Evolutionary conservation across 2,888 invertebrate species (phyloP).

Genomic region (Drosophila algonquin): DNA sequence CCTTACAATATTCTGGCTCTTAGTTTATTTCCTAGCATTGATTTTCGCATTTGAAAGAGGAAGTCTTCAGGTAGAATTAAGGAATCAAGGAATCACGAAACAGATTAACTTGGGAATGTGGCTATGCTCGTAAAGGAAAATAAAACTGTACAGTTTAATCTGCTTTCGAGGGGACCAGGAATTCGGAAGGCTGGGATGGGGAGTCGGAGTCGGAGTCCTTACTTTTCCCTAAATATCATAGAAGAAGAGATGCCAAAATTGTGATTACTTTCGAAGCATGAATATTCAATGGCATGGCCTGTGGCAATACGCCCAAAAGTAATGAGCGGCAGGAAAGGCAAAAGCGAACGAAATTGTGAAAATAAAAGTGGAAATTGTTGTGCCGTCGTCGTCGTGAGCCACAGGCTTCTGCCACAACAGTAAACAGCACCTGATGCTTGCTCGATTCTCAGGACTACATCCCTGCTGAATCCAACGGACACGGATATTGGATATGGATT

Average conservation of each 20-base stretch:
- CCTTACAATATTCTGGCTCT: neutral
- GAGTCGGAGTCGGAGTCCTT: too few relatives aligned
- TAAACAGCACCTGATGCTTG: slow-evolving; percentile 27
- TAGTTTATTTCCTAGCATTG: slow-evolving; percentile 13
- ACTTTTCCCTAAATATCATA: neutral
- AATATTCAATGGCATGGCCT: slow-evolving; percentile 54
- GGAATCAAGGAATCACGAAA: slow-evolving; percentile 7
- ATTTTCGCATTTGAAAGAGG: slow-evolving; percentile 15
- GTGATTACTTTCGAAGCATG: slow-evolving; percentile 47
- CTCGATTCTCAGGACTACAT: neutral
- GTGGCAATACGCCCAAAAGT: slow-evolving; percentile 32
- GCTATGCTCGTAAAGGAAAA: slow-evolving; percentile 15
- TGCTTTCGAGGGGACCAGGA: neutral
- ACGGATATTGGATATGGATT: neutral
- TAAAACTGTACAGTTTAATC: slow-evolving; percentile 29
- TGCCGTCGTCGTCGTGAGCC: neutral
- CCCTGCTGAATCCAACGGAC: neutral
- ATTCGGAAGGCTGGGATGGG: neutral
- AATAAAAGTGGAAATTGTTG: slow-evolving; percentile 22
- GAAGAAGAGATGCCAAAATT: slow-evolving; percentile 1
- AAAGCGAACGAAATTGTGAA: slow-evolving; percentile 2
- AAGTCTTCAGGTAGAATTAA: slow-evolving; percentile 4
- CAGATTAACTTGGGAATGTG: slow-evolving; percentile 24
- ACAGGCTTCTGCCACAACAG: slow-evolving; percentile 17
- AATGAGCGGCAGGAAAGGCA: neutral